Percentiles rank a stretch among this genome's conserved stretches.
Conservation (phyloP, 2,797 vertebrate genomes). For the Hyperoplus lanceolatus region DNA sequence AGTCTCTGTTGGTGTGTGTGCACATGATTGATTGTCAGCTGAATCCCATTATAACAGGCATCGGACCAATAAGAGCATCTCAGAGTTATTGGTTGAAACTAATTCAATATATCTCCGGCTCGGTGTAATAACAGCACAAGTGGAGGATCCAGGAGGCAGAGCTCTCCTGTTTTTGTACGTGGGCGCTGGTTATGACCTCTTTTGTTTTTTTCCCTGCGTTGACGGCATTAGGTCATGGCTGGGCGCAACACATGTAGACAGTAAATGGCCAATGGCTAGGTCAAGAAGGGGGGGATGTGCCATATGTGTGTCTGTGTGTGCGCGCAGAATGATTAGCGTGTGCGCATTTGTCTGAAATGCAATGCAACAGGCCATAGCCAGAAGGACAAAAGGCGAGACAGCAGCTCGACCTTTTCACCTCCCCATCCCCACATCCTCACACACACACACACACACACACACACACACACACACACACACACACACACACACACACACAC, state of each 20-base stretch:
- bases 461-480: conserved; percentile 9
- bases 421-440: conserved; percentile 37
- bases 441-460: conserved; percentile 16
- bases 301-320: conserved; percentile 17
- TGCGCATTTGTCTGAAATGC: conserved; percentile 59
- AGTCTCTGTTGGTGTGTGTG: conserved; percentile 7
- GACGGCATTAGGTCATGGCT: conserved; percentile 45
- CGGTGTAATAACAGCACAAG: conserved; percentile 28
- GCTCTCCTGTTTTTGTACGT: conserved; percentile 15
- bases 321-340: conserved; percentile 41
- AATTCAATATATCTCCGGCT: conserved; percentile 38
- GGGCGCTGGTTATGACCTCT: conserved; percentile 45
- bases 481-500: conserved; percentile 15
- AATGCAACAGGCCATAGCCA: conserved; percentile 64
- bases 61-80: conserved; percentile 36
- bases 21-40: conserved; percentile 50
- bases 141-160: conserved; percentile 7
- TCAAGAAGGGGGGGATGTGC: conserved; percentile 46
- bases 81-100: conserved; percentile 22
- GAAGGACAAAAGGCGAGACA: conserved; percentile 75
- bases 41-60: conserved; percentile 55
- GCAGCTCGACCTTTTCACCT: conserved; percentile 68
- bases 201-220: conserved; percentile 35
- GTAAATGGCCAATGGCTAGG: conserved; percentile 67
- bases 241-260: conserved; percentile 63